phyloP scores from a whole-genome alignment of 2,797 vertebrate species.

The Manis pentadactyla region DNA sequence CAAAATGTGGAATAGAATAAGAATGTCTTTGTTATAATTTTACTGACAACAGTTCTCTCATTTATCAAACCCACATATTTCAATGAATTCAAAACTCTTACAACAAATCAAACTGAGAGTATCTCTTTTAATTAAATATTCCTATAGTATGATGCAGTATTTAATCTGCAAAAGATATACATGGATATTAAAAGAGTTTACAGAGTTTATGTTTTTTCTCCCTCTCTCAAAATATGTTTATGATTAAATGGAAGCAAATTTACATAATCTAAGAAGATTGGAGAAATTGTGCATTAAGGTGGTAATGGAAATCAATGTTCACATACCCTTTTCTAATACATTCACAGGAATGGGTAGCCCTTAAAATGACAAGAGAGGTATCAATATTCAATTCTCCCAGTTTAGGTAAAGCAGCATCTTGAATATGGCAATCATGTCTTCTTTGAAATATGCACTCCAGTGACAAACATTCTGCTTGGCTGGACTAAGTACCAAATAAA shows the following conservation, averaged over 20 bases:
- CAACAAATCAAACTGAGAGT: background rate
- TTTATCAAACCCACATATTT: background rate
- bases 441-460: background rate
- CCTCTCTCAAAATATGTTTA: background rate
- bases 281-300: background rate
- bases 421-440: background rate
- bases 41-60: background rate
- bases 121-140: slow-evolving; percentile 16
- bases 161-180: background rate
- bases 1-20: background rate
- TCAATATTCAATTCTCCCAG: background rate
- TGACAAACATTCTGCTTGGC: background rate
- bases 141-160: background rate
- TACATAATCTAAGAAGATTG: background rate
- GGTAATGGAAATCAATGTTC: background rate
- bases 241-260: slow-evolving; percentile 8
- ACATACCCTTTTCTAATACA: background rate
- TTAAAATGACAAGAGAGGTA: background rate
- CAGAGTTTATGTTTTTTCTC: background rate
- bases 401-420: background rate
- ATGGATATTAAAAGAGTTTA: background rate
- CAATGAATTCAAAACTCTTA: background rate
- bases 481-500: background rate
- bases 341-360: background rate
- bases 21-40: background rate